Percentiles rank a stretch among this genome's conserved stretches.
Conservation (phyloP, 2,113 vertebrate genomes). For the Oenanthe melanoleuca region DNA sequence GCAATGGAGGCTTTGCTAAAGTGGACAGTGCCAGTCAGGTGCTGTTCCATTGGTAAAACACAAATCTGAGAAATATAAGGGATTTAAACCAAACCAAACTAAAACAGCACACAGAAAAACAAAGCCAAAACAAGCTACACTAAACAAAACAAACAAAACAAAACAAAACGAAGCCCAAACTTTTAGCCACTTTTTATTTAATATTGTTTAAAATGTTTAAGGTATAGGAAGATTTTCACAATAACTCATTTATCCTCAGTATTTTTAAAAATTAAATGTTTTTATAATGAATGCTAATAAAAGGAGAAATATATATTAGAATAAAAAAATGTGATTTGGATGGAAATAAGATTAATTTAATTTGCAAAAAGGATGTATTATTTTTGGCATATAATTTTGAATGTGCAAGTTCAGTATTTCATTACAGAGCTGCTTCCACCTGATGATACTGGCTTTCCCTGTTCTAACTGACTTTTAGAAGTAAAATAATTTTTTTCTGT, state of each 20-base stretch:
- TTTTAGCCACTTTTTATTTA: not conserved
- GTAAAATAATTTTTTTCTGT: not conserved
- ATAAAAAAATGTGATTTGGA: not conserved
- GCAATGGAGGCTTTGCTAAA: not conserved
- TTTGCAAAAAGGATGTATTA: not conserved
- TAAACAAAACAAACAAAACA: not conserved
- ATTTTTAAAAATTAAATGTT: not conserved
- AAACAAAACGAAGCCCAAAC: not conserved
- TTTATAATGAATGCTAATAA: not conserved
- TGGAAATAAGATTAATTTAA: not conserved
- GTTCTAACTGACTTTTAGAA: not conserved
- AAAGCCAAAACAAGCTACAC: not conserved
- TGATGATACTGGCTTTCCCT: not conserved
- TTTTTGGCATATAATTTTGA: not conserved
- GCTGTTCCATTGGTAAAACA: not conserved
- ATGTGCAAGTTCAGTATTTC: not conserved
- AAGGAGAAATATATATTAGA: not conserved
- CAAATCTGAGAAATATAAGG: not conserved
- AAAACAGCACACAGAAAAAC: not conserved
- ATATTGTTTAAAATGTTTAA: not conserved
- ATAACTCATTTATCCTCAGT: not conserved
- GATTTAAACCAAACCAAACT: not conserved
- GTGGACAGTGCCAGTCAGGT: not conserved
- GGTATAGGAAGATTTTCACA: not conserved
- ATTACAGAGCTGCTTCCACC: not conserved